Conservation (phyloP, 2,888 invertebrate genomes). For the Cryptus viduatorius region DNA sequence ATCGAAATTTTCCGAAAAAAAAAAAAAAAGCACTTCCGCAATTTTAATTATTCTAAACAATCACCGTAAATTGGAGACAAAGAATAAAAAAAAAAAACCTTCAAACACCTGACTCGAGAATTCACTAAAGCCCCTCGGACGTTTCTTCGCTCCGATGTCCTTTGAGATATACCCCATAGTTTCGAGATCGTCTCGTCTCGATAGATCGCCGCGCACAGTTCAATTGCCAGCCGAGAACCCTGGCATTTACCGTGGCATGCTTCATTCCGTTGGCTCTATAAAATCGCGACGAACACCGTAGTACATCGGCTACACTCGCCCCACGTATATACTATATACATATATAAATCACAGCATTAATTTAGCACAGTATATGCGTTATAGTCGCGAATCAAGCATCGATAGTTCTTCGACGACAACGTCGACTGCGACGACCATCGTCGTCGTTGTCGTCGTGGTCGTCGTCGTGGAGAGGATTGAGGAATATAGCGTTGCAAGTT, state of each 20-base stretch:
- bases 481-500: conserved; percentile 34
- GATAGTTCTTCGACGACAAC: conserved; percentile 38
- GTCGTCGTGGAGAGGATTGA: conserved; percentile 15
- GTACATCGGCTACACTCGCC: conserved; percentile 60
- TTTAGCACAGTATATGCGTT: conserved; percentile 78
- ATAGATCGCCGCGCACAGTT: conserved; percentile 16
- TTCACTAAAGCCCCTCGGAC: too few relatives aligned
- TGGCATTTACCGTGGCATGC: conserved; percentile 60
- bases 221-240: conserved; percentile 52
- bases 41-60: too few relatives aligned
- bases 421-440: conserved; percentile 36
- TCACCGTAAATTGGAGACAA: too few relatives aligned
- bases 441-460: neutral
- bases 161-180: neutral
- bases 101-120: too few relatives aligned
- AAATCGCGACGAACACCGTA: neutral
- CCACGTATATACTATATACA: neutral
- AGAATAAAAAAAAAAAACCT: too few relatives aligned
- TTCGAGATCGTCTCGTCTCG: neutral
- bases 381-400: conserved; percentile 37
- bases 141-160: too few relatives aligned
- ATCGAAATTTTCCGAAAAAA: too few relatives aligned
- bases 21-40: too few relatives aligned
- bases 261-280: conserved; percentile 1
- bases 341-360: conserved; percentile 67